Evolutionary conservation across 2,797 vertebrate species (phyloP).

Genomic region (Pteropus rufus): DNA sequence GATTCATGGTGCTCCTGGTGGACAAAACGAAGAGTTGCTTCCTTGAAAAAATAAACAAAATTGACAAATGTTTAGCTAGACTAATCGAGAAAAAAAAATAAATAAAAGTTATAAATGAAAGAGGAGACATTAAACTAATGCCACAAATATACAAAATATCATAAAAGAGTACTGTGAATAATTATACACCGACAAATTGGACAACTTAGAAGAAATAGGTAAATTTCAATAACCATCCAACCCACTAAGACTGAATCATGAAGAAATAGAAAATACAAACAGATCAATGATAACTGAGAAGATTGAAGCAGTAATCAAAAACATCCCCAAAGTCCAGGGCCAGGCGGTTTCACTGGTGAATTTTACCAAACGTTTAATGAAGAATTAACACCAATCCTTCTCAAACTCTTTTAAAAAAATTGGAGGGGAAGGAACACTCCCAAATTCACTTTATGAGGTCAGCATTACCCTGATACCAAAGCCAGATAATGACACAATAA

Average conservation of each 20-base stretch:
- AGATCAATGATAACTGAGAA: not conserved
- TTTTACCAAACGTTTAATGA: not conserved
- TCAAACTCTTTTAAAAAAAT: not conserved
- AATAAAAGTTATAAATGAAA: not conserved
- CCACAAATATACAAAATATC: not conserved
- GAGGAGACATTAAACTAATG: not conserved
- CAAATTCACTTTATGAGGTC: not conserved
- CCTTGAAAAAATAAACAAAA: not conserved
- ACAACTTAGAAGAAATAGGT: not conserved
- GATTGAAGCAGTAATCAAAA: not conserved
- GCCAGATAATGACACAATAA: not conserved
- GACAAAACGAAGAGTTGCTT: not conserved
- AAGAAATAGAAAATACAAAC: not conserved
- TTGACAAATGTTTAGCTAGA: not conserved
- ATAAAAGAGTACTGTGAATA: not conserved
- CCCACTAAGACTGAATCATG: not conserved
- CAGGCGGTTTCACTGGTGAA: not conserved
- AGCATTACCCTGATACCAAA: not conserved
- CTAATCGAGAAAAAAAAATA: not conserved
- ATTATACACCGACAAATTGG: not conserved
- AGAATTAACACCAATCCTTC: not conserved
- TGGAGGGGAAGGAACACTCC: not conserved
- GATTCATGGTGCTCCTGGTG: not conserved
- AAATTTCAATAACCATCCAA: not conserved
- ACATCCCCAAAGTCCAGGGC: not conserved